Conservation (phyloP, 1,140 invertebrate genomes). For the honey bee (Apis mellifera) region DNA sequence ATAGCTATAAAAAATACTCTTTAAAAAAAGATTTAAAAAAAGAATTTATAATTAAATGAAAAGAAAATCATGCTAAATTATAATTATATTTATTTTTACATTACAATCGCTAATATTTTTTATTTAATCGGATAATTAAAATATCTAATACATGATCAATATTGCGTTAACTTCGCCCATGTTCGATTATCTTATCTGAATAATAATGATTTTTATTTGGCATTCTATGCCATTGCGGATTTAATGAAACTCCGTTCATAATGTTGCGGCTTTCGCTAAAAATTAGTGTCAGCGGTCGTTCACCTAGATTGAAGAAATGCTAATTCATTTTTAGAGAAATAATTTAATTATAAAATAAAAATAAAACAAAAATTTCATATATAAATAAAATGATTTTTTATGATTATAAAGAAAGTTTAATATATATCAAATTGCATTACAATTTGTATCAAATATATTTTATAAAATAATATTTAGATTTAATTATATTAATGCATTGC, state of each 20-base stretch:
- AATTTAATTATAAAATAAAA: background rate
- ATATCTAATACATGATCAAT: too few species aligned
- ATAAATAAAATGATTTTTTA: background rate
- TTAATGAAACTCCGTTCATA: slow-evolving; percentile 24
- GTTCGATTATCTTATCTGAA: background rate
- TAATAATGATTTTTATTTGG: slow-evolving; percentile 27
- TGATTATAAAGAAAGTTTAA: background rate
- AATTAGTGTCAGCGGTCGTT: slow-evolving; percentile 44
- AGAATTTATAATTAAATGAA: background rate
- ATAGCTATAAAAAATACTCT: background rate
- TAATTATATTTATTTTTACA: background rate
- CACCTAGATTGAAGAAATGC: slow-evolving; percentile 19
- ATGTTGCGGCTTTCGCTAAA: slow-evolving; percentile 37
- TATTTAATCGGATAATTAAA: slow-evolving; percentile 15
- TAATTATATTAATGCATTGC: background rate
- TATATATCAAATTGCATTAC: background rate
- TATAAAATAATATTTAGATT: background rate
- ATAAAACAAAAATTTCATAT: background rate
- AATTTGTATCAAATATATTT: background rate
- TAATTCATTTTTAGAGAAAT: background rate
- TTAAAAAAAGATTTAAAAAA: background rate
- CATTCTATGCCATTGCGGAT: background rate
- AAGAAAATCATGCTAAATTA: background rate
- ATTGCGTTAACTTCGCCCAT: background rate
- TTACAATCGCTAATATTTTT: background rate